Evolutionary conservation across 2,113 vertebrate species (phyloP).

Genomic region (Lanius collurio): DNA sequence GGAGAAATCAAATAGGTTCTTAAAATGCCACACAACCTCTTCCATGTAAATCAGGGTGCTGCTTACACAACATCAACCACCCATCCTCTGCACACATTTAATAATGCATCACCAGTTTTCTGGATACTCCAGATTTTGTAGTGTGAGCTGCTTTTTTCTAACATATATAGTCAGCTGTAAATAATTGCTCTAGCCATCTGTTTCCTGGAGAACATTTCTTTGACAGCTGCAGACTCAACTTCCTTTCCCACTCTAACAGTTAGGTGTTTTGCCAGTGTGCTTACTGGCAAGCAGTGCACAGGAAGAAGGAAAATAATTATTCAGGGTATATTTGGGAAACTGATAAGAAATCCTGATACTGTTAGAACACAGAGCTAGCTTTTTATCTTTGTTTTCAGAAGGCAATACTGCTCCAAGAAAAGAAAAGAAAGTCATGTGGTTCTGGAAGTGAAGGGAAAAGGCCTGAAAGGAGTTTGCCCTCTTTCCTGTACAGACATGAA

Average conservation of each 20-base stretch:
- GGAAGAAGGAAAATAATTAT: constrained; percentile 21
- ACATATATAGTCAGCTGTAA: not conserved
- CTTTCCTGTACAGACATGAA: not conserved
- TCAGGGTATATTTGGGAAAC: constrained; percentile 12
- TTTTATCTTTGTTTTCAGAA: not conserved
- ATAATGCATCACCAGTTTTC: not conserved
- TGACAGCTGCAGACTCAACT: not conserved
- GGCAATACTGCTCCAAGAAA: not conserved
- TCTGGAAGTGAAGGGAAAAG: not conserved
- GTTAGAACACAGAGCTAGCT: not conserved
- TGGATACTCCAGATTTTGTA: not conserved
- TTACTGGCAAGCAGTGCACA: not conserved
- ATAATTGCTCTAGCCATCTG: constrained; percentile 20
- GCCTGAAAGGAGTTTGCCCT: not conserved
- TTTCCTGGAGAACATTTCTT: constrained; percentile 20
- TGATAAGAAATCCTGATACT: constrained; percentile 1
- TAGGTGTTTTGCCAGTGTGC: constrained; percentile 1
- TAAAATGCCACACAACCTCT: not conserved
- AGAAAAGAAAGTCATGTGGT: not conserved
- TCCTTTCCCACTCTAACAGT: constrained; percentile 25
- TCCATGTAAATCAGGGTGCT: not conserved
- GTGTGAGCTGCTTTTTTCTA: not conserved
- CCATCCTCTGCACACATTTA: not conserved
- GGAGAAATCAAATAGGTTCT: not conserved
- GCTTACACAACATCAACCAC: rapidly evolving